Evolutionary conservation across 2,888 invertebrate species (phyloP), one percentile per base, ranked within the genome.

Genomic region (Caenorhabditis virilis): DNA sequence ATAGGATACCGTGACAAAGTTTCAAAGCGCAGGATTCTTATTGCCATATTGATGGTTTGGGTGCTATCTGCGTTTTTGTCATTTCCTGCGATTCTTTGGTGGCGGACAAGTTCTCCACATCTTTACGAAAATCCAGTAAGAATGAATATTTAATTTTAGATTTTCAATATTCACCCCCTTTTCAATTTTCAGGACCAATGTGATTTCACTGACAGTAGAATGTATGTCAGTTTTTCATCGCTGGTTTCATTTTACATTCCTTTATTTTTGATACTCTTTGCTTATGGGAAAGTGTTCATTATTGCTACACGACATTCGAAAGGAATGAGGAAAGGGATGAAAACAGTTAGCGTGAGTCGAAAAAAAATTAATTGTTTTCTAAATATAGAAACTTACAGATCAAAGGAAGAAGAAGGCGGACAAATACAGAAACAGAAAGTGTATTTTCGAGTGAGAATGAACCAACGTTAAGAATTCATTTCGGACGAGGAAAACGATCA

Each of bases 171-270:
- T n/a, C n/a, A n/a, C n/a, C n/a, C n/a, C n/a, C n/a, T n/a, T n/a
- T n/a, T n/a, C n/a, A n/a, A n/a, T 23, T 54, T 65, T 26, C 51
- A 65, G 67, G 26, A 52, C 25, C 56, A 54, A 84, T 98, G 97
- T 85, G 90, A 91, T 49, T 98, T 98, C 85, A 97, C 97, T 69
- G 94, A 95, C 85, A 93, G 95, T 85, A 87, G 93, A 78, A 92
- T 92, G 63, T 98, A 98, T 85, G 88, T 98, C 72, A 91, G 95
- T 84, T 95, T 97, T 86, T 95, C 95, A 15, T 95, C 95, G 45
- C 91, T 93, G 69, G 93, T 98, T 82, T 95, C 95, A 20, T 98
- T 98, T 86, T 98, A 97, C 85, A 88, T 94, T 76, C 98, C 98
- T 26, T 87, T 97, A 26, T 89, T 93, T 84, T 92, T 98, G 56